Evolutionary conservation across 2,888 invertebrate species (phyloP).

Genomic region (Dicyrtomina minuta): DNA sequence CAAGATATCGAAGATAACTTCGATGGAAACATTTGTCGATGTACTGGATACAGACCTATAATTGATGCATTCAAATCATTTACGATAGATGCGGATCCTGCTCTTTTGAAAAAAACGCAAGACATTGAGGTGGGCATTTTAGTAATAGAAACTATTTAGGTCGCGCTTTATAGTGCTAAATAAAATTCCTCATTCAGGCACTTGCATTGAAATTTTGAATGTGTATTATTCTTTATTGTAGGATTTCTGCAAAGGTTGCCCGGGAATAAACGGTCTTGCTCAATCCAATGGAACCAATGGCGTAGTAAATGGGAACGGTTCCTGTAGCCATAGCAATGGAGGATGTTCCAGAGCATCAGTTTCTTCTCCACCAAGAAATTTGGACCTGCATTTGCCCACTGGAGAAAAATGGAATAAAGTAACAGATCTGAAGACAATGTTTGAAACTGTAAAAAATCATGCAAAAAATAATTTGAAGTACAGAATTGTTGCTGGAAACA

Average conservation of each 20-base stretch:
- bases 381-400: slow-evolving; percentile 13
- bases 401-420: slow-evolving; percentile 48
- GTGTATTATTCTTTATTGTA: not conserved
- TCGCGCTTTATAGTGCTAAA: not conserved
- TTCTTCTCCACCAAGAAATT: not conserved
- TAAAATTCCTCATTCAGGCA: not conserved
- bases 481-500: slow-evolving; percentile 71
- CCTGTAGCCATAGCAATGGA: not conserved
- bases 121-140: slow-evolving; percentile 60
- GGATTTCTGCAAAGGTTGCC: not conserved
- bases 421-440: slow-evolving; percentile 37
- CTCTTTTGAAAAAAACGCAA: slow-evolving; percentile 58
- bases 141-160: not conserved
- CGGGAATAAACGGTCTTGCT: not conserved
- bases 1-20: slow-evolving; percentile 69
- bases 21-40: slow-evolving; percentile 71
- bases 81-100: slow-evolving; percentile 63
- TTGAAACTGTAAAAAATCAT: slow-evolving; percentile 28
- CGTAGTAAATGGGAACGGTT: not conserved
- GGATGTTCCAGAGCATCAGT: too few species aligned
- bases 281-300: too few species aligned
- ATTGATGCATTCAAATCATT: slow-evolving; percentile 76
- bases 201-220: too few species aligned
- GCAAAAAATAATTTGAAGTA: slow-evolving; percentile 56
- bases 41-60: slow-evolving; percentile 68